Evolutionary conservation across 2,113 vertebrate species (phyloP).

Genomic region (Zosterops lateralis): DNA sequence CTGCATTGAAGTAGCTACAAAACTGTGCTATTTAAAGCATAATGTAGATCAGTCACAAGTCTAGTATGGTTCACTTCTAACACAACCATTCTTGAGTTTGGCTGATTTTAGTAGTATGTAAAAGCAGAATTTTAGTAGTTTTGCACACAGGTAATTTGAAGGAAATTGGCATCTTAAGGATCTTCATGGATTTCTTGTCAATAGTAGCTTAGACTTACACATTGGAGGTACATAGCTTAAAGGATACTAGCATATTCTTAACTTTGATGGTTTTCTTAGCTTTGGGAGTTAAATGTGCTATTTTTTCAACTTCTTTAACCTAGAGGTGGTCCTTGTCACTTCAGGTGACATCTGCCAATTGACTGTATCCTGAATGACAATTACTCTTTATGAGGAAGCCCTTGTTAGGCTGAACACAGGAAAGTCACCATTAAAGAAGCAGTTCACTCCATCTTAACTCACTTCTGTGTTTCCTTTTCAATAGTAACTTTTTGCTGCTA

Average conservation of each 20-base stretch:
- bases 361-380: neutral
- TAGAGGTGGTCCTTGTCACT: neutral
- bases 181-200: neutral
- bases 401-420: neutral
- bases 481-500: neutral
- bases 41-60: neutral
- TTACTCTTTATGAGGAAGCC: neutral
- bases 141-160: neutral
- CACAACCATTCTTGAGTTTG: neutral
- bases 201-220: neutral
- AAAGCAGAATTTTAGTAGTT: neutral
- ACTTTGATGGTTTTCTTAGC: neutral
- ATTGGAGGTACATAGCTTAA: neutral
- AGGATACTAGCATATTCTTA: neutral
- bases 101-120: neutral
- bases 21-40: neutral
- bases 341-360: neutral
- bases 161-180: neutral
- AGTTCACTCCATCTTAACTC: neutral
- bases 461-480: neutral
- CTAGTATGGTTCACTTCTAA: neutral
- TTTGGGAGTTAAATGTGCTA: neutral
- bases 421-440: neutral
- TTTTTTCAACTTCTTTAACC: neutral
- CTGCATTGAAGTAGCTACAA: neutral